A percentile compares a stretch with the other conserved stretches of the same genome.
Conservation (phyloP, 2,888 invertebrate species). For the Timandra comae region DNA sequence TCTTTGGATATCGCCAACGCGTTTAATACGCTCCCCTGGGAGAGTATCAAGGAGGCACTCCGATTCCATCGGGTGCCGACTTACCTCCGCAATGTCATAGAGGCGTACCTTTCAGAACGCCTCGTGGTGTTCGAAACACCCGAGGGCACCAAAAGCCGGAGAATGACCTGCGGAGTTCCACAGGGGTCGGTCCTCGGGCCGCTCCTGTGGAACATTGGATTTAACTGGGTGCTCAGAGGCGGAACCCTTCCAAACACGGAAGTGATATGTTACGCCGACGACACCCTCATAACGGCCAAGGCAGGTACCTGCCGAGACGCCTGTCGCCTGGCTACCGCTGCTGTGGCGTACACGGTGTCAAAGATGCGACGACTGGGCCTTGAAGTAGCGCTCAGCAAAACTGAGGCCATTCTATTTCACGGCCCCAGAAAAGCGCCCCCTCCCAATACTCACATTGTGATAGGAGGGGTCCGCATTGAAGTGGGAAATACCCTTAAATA, state of each 20-base stretch:
- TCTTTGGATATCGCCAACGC: slow-evolving; percentile 11
- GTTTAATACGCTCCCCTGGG: slow-evolving; percentile 23
- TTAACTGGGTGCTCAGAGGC: too few relatives aligned
- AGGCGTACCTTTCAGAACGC: slow-evolving; percentile 5
- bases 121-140: background rate
- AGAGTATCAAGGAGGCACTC: slow-evolving; percentile 19
- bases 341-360: too few relatives aligned
- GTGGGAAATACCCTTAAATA: background rate
- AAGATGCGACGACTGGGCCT: too few relatives aligned
- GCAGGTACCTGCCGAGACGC: too few relatives aligned
- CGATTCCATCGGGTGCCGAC: slow-evolving; percentile 14
- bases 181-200: too few relatives aligned
- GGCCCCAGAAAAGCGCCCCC: background rate
- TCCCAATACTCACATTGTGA: background rate
- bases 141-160: background rate
- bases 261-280: too few relatives aligned
- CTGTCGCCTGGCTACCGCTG: too few relatives aligned
- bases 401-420: background rate
- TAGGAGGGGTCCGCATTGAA: background rate
- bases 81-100: slow-evolving; percentile 4
- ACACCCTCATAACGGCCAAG: too few relatives aligned
- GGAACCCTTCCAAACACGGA: too few relatives aligned
- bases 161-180: too few relatives aligned
- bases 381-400: too few relatives aligned
- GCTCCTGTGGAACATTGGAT: too few relatives aligned